Evolutionary conservation across 2,888 invertebrate genomes (phyloP), one percentile per base, ranked within the genome.

Genomic region (Hirtodrosophila histrioides): DNA sequence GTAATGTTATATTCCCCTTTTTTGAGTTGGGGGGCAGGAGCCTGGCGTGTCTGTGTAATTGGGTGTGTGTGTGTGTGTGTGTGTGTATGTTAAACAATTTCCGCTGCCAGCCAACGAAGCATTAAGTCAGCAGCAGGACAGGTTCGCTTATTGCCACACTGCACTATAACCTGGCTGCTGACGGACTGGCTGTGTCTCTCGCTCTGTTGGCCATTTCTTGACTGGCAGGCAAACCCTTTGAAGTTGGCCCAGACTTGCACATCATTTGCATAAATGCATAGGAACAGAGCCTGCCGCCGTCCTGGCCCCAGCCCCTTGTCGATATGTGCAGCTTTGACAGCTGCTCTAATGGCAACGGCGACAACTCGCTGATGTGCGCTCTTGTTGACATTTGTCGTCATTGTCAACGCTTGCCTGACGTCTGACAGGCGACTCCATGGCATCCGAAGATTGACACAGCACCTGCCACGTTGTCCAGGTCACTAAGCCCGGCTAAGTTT

Each of bases 71-170:
- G 60, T 55, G 50, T 40, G 56, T 64, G 17, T 17, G 17, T 1
- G 69, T 49, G 66, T 66, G 71, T 69, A 66, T 64, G 86, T 88
- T 74, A 60, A 78, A 83, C 79, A 74, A 79, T 83, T 87, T 87
- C 88, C 88, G 77, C 46, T 44, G 50, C 36, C 45, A 65, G 37
- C 44, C 68, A 70, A 40, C 57, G 33, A 48, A 54, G 58, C 78
- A 63, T 58, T 46, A 77, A 58, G 43, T 63, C 27, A 51, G 50
- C 53, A 40, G 24, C 17, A 31, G 37, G 41, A 53, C 41, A 74
- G 44, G 37, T 54, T 2, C 31, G 43, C 65, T 53, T 58, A 45
- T 56, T 67, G 27, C 24, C 29, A 0, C 12, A 39, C 39, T 44
- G n/a, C 35, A 45, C 50, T 31, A 5, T 27, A 17, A 31, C 27